These are phyloP conservation scores for Vanessa atalanta DNA, from an alignment of 1,140 invertebrate genomes.

Conservation along the genomic window DNA sequence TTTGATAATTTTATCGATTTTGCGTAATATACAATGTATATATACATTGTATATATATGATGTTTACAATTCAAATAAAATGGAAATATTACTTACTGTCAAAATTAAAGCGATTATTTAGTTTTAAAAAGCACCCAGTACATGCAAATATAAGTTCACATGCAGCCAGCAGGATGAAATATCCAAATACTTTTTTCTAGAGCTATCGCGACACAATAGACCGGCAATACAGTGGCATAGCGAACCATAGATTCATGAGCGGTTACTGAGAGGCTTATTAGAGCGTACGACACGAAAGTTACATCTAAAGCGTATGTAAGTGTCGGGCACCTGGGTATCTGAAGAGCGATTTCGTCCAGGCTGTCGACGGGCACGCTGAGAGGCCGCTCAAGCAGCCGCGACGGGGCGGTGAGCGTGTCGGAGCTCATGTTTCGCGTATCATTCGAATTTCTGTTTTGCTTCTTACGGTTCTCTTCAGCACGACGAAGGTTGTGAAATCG, in stretches of 20 bases:
- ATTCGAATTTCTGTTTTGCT: slow-evolving; percentile 72
- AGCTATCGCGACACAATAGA: neutral
- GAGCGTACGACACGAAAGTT: neutral
- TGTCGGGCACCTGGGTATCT: slow-evolving; percentile 91
- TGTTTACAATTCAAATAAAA: too few relatives aligned
- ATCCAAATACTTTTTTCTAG: neutral
- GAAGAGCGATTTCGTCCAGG: slow-evolving; percentile 93
- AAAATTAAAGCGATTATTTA: too few relatives aligned
- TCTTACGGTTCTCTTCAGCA: slow-evolving; percentile 86
- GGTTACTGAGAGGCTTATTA: neutral
- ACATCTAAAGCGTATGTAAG: slow-evolving; percentile 37
- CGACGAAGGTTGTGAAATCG: slow-evolving; percentile 93
- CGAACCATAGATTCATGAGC: neutral
- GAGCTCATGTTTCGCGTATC: slow-evolving; percentile 81
- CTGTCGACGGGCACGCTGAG: slow-evolving; percentile 92
- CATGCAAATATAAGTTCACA: too few relatives aligned
- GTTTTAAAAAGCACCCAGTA: too few relatives aligned
- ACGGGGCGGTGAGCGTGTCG: slow-evolving; percentile 84
- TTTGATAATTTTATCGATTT: too few relatives aligned
- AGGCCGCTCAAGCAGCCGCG: slow-evolving; percentile 90
- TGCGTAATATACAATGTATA: too few relatives aligned
- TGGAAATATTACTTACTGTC: too few relatives aligned
- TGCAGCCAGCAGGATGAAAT: neutral
- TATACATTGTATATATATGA: too few relatives aligned
- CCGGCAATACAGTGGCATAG: neutral